These are phyloP conservation scores for Atractosteus spatula DNA, from an alignment of 2,113 vertebrate species.

Conservation along the genomic window DNA sequence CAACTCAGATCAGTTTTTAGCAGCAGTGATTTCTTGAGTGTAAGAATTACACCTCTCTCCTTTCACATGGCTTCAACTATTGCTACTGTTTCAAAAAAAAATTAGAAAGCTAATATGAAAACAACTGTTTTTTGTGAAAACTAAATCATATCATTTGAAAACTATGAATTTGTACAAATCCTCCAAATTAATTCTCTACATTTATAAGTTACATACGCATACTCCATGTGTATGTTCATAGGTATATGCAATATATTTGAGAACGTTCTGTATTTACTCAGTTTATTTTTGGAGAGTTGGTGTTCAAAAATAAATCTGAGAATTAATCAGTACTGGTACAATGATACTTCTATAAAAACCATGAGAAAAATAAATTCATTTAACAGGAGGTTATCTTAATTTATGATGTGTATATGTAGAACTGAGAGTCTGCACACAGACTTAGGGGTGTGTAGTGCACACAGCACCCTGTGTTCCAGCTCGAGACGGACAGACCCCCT, in stretches of 20 bases:
- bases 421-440: slow-evolving; percentile 53
- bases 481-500: slow-evolving; percentile 42
- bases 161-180: no score
- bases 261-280: slow-evolving; percentile 31
- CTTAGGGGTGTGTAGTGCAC: slow-evolving; percentile 48
- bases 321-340: slow-evolving; percentile 48
- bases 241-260: no score
- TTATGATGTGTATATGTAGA: slow-evolving; percentile 65
- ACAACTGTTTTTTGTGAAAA: no score
- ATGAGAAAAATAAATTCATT: slow-evolving; percentile 53
- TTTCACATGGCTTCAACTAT: neutral
- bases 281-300: slow-evolving; percentile 44
- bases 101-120: no score
- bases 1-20: slow-evolving; percentile 1
- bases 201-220: no score
- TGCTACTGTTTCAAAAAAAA: neutral
- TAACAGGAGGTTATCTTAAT: slow-evolving; percentile 57
- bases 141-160: no score
- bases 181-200: no score
- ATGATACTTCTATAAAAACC: slow-evolving; percentile 49
- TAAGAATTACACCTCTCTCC: no score
- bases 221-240: no score
- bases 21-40: neutral
- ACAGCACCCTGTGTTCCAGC: slow-evolving; percentile 55
- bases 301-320: slow-evolving; percentile 49